Conservation (phyloP, 2,113 vertebrate genomes). For the Smithornis capensis region DNA sequence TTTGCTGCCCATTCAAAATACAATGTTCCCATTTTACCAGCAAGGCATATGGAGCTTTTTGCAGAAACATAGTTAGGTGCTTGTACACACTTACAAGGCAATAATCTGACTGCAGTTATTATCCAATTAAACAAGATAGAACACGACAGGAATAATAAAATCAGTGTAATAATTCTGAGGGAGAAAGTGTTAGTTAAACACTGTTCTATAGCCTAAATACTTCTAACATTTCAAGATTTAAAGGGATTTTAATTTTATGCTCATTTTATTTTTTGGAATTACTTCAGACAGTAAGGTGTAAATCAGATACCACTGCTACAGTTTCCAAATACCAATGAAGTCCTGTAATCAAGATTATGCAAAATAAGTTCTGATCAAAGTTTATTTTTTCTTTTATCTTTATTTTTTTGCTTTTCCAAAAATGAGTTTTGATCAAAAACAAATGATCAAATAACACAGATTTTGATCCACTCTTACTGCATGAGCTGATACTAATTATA, state of each 20-base stretch:
- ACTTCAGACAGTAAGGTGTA: neutral
- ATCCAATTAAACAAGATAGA: slow-evolving; percentile 43
- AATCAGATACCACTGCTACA: neutral
- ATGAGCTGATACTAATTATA: slow-evolving; percentile 23
- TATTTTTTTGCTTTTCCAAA: neutral
- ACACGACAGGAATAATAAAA: slow-evolving; percentile 31
- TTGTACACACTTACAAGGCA: neutral
- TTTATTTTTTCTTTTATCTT: slow-evolving; percentile 39
- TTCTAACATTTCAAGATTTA: neutral
- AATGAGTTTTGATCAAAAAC: slow-evolving; percentile 33
- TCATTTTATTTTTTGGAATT: slow-evolving; percentile 27
- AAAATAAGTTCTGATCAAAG: slow-evolving; percentile 60
- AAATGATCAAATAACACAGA: slow-evolving; percentile 57
- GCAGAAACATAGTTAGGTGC: neutral
- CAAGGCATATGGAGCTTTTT: neutral
- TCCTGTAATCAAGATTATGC: slow-evolving; percentile 24
- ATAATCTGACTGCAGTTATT: slow-evolving; percentile 23
- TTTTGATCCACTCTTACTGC: slow-evolving; percentile 25
- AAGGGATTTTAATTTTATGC: neutral
- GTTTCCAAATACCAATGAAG: neutral
- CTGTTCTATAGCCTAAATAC: neutral
- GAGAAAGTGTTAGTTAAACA: neutral
- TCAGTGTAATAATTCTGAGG: neutral
- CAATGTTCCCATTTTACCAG: neutral
- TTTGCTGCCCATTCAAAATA: neutral